Evolutionary conservation across 2,888 invertebrate genomes (phyloP).

Genomic region (Microctonus aethiopoides): DNA sequence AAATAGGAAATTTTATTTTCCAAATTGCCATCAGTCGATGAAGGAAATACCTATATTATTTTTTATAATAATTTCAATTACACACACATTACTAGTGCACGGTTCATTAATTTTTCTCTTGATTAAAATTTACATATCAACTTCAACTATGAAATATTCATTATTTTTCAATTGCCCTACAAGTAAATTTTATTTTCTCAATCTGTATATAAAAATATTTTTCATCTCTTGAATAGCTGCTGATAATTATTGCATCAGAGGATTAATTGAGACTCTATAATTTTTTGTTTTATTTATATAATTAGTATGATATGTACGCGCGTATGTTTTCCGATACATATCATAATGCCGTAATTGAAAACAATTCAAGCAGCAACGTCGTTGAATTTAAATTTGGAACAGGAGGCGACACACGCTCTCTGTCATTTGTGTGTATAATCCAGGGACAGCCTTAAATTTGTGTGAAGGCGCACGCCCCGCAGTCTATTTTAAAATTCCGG

Average conservation of each 20-base stretch:
- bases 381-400: slow-evolving; percentile 55
- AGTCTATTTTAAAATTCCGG: slow-evolving; percentile 46
- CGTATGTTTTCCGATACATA: background rate
- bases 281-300: background rate
- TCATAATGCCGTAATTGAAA: background rate
- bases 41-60: background rate
- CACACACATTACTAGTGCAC: too few relatives aligned
- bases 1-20: too few relatives aligned
- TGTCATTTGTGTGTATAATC: slow-evolving; percentile 36
- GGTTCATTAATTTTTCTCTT: too few relatives aligned
- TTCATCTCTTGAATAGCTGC: too few relatives aligned
- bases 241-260: too few relatives aligned
- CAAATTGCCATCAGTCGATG: background rate
- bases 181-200: too few relatives aligned
- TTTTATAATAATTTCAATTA: background rate
- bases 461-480: slow-evolving; percentile 36
- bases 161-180: too few relatives aligned
- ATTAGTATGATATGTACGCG: background rate
- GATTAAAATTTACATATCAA: too few relatives aligned
- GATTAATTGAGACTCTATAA: too few relatives aligned
- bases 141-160: too few relatives aligned
- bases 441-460: slow-evolving; percentile 32
- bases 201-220: too few relatives aligned
- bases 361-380: background rate
- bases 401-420: slow-evolving; percentile 25